phyloP scores from a whole-genome alignment of 2,888 invertebrate genomes.

The Ophioninae sp. region DNA sequence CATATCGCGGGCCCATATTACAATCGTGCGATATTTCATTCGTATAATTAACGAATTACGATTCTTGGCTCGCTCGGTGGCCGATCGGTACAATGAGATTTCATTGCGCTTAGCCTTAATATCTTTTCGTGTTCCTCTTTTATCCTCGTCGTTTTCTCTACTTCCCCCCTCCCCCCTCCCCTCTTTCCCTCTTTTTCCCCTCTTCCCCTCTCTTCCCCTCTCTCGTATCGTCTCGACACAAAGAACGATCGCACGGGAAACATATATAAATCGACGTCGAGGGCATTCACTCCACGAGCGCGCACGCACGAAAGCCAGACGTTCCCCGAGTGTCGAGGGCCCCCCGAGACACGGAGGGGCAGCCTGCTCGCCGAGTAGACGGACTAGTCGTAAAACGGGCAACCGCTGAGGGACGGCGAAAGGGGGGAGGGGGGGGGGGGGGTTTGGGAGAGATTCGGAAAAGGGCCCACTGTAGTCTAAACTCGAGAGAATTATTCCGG shows the following conservation, averaged over 20 bases:
- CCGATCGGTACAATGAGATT: background rate
- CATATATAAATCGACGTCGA: conserved; percentile 64
- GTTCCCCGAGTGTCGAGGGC: conserved; percentile 63
- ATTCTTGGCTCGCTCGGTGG: background rate
- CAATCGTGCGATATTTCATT: background rate
- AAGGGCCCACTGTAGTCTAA: conserved; percentile 37
- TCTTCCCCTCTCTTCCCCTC: background rate
- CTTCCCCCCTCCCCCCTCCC: background rate
- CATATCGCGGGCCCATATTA: too few relatives aligned
- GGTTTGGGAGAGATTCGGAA: conserved; percentile 18
- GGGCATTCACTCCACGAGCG: conserved; percentile 62
- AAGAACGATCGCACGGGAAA: conserved; percentile 58
- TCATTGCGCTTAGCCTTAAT: background rate
- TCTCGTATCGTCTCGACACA: conserved; percentile 48
- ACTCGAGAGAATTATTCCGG: conserved; percentile 23
- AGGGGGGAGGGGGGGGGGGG: background rate
- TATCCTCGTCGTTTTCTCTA: conserved; percentile 4
- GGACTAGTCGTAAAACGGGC: conserved; percentile 17
- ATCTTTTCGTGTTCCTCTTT: background rate
- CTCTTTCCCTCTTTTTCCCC: background rate
- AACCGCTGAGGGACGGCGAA: background rate
- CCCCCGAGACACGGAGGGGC: conserved; percentile 10
- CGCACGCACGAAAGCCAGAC: conserved; percentile 62
- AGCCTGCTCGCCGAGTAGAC: background rate
- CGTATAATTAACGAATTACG: background rate